Base-by-base conservation (phyloP, 2,113 vertebrate species). In the Acinonyx jubatus region DNA sequence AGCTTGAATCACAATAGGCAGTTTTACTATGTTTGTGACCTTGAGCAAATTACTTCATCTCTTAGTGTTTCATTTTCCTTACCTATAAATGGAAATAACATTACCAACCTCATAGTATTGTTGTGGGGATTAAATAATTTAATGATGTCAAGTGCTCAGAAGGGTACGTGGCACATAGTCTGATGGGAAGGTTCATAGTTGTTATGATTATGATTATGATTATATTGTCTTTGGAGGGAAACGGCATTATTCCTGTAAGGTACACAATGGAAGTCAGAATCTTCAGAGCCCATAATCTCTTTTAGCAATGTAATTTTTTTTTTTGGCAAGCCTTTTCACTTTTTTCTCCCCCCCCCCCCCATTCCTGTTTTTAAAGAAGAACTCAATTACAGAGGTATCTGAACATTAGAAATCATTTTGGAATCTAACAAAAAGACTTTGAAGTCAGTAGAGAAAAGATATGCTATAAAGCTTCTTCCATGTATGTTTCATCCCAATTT, bases 391-490 rank as follows among this genome's bases (percentile, higher is more conserved):
- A 78, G 55, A 78, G 11, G 15, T 78, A 7, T 95, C 61, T 74
- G 78, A 96, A 76, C 52, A 80, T n/a, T 74, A 87, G 41, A 80
- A 87, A 89, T 88, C 65, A 31, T 4, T 45, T 12, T 89, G 27
- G 45, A 86, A 89, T 83, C 33, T 89, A 96, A 29, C 8, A 79
- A 63, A 92, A 97, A 80, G 18, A 52, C 66, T 96, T 94, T 74
- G 41, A 95, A 68, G 41, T 50, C 21, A 41, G 23, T 74, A 55
- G 38, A 73, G 82, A 50, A 89, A 86, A 90, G 68, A 81, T 50
- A 25, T 0, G 52, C 23, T 83, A 2, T 95, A 68, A 85, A 93
- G 63, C n/a, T 91, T 93, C 93, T 10, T 61, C 50, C 12, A 6
- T 16, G 18, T 84, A 90, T 85, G 2, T 66, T 91, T 94, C 61